Evolutionary conservation across 2,797 vertebrate species (phyloP), one percentile per base, ranked within the genome.

Genomic region (Poeciliopsis infans): DNA sequence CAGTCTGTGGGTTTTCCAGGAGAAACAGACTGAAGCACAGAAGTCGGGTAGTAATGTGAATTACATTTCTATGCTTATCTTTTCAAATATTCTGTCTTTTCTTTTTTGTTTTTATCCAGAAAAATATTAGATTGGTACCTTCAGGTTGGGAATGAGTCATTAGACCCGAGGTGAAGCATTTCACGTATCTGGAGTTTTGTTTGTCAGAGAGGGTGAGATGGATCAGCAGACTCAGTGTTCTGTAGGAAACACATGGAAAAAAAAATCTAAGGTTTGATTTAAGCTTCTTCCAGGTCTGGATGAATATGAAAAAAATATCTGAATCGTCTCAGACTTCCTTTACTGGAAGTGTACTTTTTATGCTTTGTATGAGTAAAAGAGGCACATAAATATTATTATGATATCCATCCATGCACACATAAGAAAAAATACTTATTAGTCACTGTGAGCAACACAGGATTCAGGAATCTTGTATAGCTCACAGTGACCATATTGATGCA

Each of bases 31-130:
- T 71, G 57, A 43, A 7, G 13, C 7, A 51, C 49, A n/a, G 3
- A n/a, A 68, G 36, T 55, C 45, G 43, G 28, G 23, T 49, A 77
- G 77, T 59, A 68, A 73, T 74, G 45, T 39, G 39, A 76, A 72
- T 72, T 33, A 45, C 31, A 75, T 79, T 69, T 77, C 64, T 70
- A 79, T 76, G 64, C 33, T 80, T 47, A 84, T 79, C 72, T 47
- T 12, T 46, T 1, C 23, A 66, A 78, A 86, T 43, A 13, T 33
- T 73, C 13, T 53, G 13, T 7, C 18, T 49, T 18, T 7, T 7
- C 2, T 2, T 47, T 18, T 46, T 0, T 36, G 36, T 36, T 49
- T 73, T 39, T 12, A 23, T 53, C 15, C 61, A 66, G 33, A 33
- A 66, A 66, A 66, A 23, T 36, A 18, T 18, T 66, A 33, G 16